Conservation (phyloP, 1,140 invertebrate genomes). For the Listronotus bonariensis region DNA sequence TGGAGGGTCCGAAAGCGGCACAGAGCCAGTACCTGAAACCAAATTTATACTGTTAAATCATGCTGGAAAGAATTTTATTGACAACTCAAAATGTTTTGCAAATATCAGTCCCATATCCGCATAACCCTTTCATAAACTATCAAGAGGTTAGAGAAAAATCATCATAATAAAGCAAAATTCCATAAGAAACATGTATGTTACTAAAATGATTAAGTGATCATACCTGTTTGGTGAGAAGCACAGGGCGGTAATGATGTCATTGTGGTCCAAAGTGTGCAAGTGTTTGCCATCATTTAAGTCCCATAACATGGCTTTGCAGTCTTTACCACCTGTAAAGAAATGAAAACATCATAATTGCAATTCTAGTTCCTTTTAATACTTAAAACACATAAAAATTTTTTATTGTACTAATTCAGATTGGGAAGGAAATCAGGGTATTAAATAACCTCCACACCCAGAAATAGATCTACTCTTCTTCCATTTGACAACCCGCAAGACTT, state of each 20-base stretch:
- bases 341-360: no score
- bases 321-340: slow-evolving; percentile 90
- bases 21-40: slow-evolving; percentile 92
- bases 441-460: no score
- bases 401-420: no score
- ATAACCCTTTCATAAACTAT: slow-evolving; percentile 53
- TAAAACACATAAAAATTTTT: no score
- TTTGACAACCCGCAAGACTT: no score
- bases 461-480: no score
- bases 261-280: slow-evolving; percentile 97
- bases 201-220: background rate
- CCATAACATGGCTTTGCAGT: slow-evolving; percentile 99
- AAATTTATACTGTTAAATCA: slow-evolving; percentile 3
- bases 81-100: no score
- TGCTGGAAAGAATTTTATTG: no score
- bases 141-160: slow-evolving; percentile 48
- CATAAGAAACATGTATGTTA: no score
- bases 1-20: slow-evolving; percentile 97
- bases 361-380: no score
- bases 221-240: slow-evolving; percentile 96
- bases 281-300: slow-evolving; percentile 99
- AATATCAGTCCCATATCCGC: slow-evolving; percentile 58
- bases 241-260: slow-evolving; percentile 96
- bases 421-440: no score
- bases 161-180: slow-evolving; percentile 4